Conservation (phyloP, 1,140 invertebrate genomes). For the Formica exsecta region DNA sequence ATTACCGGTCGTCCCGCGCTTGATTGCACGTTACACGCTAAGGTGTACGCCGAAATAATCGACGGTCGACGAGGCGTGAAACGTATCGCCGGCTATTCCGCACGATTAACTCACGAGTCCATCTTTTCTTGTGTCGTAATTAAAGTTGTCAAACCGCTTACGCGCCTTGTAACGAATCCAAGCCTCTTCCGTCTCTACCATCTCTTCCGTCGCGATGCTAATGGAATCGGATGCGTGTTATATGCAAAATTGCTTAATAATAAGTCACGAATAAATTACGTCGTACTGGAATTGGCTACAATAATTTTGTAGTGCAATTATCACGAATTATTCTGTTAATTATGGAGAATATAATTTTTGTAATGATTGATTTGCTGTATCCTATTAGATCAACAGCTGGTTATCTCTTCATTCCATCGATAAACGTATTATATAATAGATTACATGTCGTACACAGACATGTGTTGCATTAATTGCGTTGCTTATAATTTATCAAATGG, state of each 20-base stretch:
- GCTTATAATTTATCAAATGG: slow-evolving; percentile 5
- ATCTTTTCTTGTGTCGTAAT: slow-evolving; percentile 24
- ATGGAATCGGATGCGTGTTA: slow-evolving; percentile 6
- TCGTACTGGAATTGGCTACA: neutral
- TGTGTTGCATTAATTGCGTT: slow-evolving; percentile 17
- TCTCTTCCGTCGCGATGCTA: neutral
- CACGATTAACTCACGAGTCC: slow-evolving; percentile 9
- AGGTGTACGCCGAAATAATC: neutral
- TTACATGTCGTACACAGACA: neutral
- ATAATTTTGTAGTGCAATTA: neutral
- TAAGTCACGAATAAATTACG: slow-evolving; percentile 26
- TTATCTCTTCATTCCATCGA: neutral
- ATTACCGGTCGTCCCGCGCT: slow-evolving; percentile 5
- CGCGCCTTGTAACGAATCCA: neutral
- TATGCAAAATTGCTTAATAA: slow-evolving; percentile 20
- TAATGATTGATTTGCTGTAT: neutral
- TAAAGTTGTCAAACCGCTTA: slow-evolving; percentile 43
- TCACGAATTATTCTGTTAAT: neutral
- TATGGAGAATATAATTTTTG: neutral
- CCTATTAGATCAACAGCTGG: slow-evolving; percentile 16
- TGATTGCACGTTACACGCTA: slow-evolving; percentile 16
- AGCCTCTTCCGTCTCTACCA: neutral
- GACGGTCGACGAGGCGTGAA: neutral
- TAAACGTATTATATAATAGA: slow-evolving; percentile 41
- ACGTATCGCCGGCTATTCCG: neutral